Base-by-base conservation (phyloP, 2,888 invertebrate genomes). In the Dugesia japonica region DNA sequence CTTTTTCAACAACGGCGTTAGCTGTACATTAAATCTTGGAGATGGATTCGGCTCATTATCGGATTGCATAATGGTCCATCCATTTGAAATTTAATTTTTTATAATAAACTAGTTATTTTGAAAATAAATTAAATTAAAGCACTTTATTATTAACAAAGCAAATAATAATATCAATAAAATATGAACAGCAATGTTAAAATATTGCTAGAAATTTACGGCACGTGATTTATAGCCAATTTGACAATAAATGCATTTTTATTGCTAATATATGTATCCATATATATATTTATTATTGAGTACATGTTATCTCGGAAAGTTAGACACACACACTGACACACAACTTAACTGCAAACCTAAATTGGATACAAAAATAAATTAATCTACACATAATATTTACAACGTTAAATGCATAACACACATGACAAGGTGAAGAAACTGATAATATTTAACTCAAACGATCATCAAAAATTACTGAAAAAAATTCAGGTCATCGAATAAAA, bases 1-100 rank as follows among this genome's bases (percentile, higher is more conserved):
- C 20, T 73, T 31, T 20, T 73, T 73, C 73, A 73, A 73, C 23
- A 73, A 73, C 23, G 73, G 73, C 1, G 23, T 73, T 13, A 23
- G 28, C n/a, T 73, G 73, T 33, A 73, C 56, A 13, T n/a, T 56
- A n/a, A 56, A 56, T 56, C 56, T 56, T 1, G 56, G 56, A 20
- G 56, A 56, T n/a, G 56, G 56, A 56, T 56, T 56, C n/a, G 56
- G 56, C 4, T 56, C 56, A 20, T 56, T 56, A 23, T 13, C 56
- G 7, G 56, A 56, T 4, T 56, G 56, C 23, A 4, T 4, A 56
- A 56, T 56, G 56, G 56, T 56, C 23, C 56, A 56, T 23, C 56
- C 56, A 56, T 56, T 20, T 23, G 4, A 13, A n/a, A 4, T 56
- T 56, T 56, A 56, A 56, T 56, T 56, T 56, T 56, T 56, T 56